Evolutionary conservation across 2,113 vertebrate species (phyloP).

Genomic region (Pionites leucogaster): DNA sequence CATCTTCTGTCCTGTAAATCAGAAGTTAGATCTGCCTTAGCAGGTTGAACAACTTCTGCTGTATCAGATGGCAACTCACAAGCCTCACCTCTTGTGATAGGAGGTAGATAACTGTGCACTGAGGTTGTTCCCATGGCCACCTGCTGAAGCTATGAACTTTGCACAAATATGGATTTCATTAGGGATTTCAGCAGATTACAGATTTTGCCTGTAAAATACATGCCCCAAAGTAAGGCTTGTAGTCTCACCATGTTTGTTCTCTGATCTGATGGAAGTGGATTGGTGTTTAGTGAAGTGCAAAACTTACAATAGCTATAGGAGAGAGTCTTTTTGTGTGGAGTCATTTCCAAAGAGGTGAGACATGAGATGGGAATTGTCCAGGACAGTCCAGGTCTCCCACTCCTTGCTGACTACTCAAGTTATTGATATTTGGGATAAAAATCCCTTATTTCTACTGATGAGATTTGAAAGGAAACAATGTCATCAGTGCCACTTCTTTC

Average conservation of each 20-base stretch:
- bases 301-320: neutral
- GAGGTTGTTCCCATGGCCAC: neutral
- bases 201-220: neutral
- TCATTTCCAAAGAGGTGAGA: neutral
- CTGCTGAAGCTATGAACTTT: neutral
- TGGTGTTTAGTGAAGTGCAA: neutral
- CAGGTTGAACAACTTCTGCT: neutral
- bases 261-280: neutral
- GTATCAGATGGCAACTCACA: neutral
- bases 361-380: neutral
- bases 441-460: neutral
- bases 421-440: neutral
- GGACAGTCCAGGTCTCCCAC: neutral
- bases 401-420: neutral
- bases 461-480: neutral
- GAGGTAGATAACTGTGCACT: neutral
- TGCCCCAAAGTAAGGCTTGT: neutral
- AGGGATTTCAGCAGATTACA: neutral
- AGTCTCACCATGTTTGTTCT: neutral
- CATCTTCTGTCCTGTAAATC: neutral
- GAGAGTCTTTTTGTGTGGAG: neutral
- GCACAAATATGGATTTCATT: accelerated
- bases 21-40: neutral
- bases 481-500: neutral
- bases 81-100: neutral